Percentiles rank a stretch among this genome's conserved stretches.
These are phyloP conservation scores for Chiloscyllium plagiosum DNA, from an alignment of 2,113 vertebrate genomes.

Conservation along the genomic window DNA sequence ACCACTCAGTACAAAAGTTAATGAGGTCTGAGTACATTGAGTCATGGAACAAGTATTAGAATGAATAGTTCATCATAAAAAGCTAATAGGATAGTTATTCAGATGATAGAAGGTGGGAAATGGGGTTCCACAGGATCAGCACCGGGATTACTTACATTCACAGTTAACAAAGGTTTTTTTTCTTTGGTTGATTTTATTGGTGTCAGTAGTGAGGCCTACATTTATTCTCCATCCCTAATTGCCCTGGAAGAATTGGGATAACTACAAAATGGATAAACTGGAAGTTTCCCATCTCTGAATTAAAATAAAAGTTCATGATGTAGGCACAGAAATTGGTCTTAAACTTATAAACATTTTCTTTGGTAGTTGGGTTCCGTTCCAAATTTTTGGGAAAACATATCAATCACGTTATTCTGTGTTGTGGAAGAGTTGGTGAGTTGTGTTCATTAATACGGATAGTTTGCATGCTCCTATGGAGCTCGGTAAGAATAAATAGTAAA, in stretches of 20 bases:
- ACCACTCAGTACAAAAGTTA: neutral
- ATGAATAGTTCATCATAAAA: neutral
- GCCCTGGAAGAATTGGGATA: too few relatives aligned
- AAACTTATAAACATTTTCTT: neutral
- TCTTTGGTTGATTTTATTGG: neutral
- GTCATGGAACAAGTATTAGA: neutral
- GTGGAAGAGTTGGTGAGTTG: neutral
- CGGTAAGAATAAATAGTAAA: neutral
- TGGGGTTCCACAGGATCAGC: neutral
- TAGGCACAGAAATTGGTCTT: neutral
- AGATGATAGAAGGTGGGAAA: neutral
- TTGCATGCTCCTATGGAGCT: neutral
- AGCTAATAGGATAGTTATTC: neutral
- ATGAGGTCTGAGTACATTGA: neutral
- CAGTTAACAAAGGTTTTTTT: neutral
- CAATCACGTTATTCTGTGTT: neutral
- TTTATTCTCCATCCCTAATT: too few relatives aligned
- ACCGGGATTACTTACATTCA: neutral
- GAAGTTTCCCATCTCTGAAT: neutral
- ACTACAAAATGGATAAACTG: neutral
- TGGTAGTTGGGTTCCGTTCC: neutral
- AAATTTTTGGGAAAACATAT: neutral
- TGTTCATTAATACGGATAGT: too few relatives aligned
- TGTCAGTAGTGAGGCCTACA: too few relatives aligned
- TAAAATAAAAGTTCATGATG: neutral